phyloP scores from a whole-genome alignment of 2,113 vertebrate species.

The Daphoenositta chrysoptera region DNA sequence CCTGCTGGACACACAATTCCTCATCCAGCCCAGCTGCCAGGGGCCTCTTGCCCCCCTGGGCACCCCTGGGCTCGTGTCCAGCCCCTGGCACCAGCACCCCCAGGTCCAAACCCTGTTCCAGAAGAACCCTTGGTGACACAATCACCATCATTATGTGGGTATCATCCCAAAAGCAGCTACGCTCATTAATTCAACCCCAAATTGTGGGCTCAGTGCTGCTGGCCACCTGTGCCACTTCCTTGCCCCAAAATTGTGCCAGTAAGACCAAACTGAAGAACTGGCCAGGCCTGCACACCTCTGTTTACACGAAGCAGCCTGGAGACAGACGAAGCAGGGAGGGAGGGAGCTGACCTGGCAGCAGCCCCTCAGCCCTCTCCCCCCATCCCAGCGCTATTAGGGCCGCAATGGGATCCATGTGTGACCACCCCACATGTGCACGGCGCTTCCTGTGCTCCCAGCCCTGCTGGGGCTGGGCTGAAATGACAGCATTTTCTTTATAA shows the following conservation, averaged over 20 bases:
- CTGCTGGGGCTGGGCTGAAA: neutral
- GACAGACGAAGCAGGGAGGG: neutral
- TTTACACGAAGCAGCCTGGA: neutral
- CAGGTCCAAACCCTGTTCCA: neutral
- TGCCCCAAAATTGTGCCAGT: neutral
- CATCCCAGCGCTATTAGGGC: neutral
- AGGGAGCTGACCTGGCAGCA: neutral
- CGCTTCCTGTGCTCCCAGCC: neutral
- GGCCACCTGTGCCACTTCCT: accelerated
- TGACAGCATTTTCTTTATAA: constrained; percentile 19
- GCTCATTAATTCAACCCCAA: neutral
- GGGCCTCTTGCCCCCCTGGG: neutral
- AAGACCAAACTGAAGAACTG: neutral
- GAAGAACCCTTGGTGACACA: neutral
- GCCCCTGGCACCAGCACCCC: neutral
- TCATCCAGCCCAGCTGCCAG: neutral
- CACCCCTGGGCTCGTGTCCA: neutral
- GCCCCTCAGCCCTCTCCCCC: neutral
- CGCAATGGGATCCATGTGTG: constrained; percentile 35
- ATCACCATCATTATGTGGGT: accelerated
- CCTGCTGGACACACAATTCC: neutral
- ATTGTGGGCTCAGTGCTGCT: neutral
- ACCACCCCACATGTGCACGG: neutral
- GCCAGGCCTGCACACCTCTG: neutral
- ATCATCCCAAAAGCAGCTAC: neutral